phyloP scores from a whole-genome alignment of 2,113 vertebrate genomes.

The Lycaon pictus region DNA sequence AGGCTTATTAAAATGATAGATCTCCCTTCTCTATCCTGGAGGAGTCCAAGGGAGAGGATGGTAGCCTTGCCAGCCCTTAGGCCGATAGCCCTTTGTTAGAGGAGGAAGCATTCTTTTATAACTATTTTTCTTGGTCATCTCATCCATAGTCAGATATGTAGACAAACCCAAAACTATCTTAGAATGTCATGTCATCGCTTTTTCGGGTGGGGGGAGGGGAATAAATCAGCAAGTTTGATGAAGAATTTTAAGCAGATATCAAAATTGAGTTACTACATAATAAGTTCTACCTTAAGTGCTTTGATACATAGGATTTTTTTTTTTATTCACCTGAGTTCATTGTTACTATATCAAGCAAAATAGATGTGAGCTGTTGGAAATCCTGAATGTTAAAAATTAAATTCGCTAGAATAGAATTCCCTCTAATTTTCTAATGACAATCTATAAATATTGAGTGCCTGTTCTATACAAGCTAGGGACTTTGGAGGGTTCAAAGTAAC shows the following conservation, averaged over 20 bases:
- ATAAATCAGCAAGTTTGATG: not conserved
- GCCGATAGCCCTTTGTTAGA: not conserved
- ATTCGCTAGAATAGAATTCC: slow-evolving; percentile 41
- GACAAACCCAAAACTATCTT: not conserved
- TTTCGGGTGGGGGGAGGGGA: not conserved
- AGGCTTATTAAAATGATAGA: not conserved
- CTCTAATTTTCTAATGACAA: slow-evolving; percentile 44
- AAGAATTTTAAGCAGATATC: slow-evolving; percentile 53
- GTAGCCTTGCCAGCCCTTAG: not conserved
- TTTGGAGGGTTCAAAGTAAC: slow-evolving; percentile 31
- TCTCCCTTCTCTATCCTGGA: not conserved
- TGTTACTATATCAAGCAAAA: slow-evolving; percentile 11
- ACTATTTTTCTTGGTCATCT: not conserved
- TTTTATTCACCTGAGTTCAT: slow-evolving; percentile 7
- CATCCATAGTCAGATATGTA: not conserved
- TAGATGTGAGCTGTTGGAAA: slow-evolving; percentile 45
- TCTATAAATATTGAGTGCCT: not conserved
- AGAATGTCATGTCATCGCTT: slow-evolving; percentile 48
- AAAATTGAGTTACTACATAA: slow-evolving; percentile 24
- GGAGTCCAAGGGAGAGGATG: not conserved
- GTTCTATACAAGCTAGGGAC: not conserved
- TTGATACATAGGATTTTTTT: not conserved
- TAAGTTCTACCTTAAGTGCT: not conserved
- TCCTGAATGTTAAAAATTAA: slow-evolving; percentile 50
- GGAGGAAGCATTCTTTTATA: not conserved